These are phyloP conservation scores for Hydraecia micacea DNA, from an alignment of 2,888 invertebrate genomes.

Conservation along the genomic window DNA sequence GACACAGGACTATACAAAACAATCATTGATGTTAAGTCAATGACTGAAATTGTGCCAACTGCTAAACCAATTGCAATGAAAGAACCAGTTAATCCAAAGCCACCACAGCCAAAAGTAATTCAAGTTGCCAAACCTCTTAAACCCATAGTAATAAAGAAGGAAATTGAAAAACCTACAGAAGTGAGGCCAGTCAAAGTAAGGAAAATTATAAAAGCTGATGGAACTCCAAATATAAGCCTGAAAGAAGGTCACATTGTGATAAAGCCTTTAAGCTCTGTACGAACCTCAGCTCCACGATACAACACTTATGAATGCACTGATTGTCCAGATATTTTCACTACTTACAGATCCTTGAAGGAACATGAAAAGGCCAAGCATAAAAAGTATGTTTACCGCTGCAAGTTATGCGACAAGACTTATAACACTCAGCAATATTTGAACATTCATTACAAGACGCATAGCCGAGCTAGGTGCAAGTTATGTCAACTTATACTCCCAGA, in stretches of 20 bases:
- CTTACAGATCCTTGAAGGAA: constrained; percentile 71
- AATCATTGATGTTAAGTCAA: constrained; percentile 66
- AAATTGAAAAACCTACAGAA: constrained; percentile 14
- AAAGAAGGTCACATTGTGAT: constrained; percentile 73
- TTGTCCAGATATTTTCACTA: constrained; percentile 74
- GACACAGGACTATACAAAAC: constrained; percentile 67
- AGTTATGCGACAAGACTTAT: constrained; percentile 73
- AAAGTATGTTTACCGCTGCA: constrained; percentile 70
- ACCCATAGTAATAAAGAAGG: constrained; percentile 29
- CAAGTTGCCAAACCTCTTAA: constrained; percentile 1
- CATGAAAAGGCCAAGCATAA: constrained; percentile 75
- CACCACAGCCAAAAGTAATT: neutral
- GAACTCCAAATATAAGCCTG: constrained; percentile 66
- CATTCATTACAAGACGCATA: constrained; percentile 74
- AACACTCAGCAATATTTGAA: constrained; percentile 75
- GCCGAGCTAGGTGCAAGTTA: constrained; percentile 72
- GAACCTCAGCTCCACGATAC: constrained; percentile 58
- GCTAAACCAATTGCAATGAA: constrained; percentile 58
- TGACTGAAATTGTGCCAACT: constrained; percentile 65
- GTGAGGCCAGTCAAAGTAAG: constrained; percentile 19
- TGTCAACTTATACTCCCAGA: constrained; percentile 71
- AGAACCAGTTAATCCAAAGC: neutral
- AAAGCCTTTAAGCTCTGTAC: constrained; percentile 63
- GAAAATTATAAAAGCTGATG: constrained; percentile 38
- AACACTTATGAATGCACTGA: constrained; percentile 71